These are phyloP conservation scores for Rhinopithecus roxellana DNA, from an alignment of 2,113 vertebrate species.

Conservation along the genomic window DNA sequence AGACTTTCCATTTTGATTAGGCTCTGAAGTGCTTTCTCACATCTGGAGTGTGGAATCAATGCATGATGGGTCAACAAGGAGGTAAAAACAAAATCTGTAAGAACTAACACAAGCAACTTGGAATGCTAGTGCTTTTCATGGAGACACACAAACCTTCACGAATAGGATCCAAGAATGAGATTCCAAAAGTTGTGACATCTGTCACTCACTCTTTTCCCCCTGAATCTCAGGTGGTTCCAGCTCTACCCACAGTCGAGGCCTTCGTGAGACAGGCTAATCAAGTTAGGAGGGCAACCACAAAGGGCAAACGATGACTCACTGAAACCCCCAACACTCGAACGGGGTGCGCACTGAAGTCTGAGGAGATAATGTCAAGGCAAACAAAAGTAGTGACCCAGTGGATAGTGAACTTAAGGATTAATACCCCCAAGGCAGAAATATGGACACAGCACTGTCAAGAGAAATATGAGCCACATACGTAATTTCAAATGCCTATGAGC, in stretches of 20 bases:
- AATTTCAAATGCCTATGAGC: background rate
- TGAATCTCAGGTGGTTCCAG: background rate
- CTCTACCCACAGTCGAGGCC: background rate
- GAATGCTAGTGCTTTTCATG: background rate
- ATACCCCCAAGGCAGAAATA: background rate
- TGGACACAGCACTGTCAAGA: background rate
- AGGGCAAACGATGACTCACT: background rate
- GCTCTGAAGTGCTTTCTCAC: background rate
- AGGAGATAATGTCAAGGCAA: background rate
- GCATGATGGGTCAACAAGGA: background rate
- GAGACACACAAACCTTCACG: background rate
- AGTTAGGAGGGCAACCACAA: background rate
- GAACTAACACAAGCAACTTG: background rate
- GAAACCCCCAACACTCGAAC: background rate
- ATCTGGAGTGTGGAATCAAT: background rate
- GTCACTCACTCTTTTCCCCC: background rate
- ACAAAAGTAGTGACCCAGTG: background rate
- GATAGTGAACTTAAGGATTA: background rate
- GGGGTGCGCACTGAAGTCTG: background rate
- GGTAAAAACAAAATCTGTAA: background rate
- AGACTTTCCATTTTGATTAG: background rate
- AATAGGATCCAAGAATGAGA: background rate
- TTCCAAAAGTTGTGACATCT: background rate
- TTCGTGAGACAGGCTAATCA: background rate
- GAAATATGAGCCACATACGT: background rate